phyloP scores from a whole-genome alignment of 2,797 vertebrate genomes.

The Rhinoraja longicauda region DNA sequence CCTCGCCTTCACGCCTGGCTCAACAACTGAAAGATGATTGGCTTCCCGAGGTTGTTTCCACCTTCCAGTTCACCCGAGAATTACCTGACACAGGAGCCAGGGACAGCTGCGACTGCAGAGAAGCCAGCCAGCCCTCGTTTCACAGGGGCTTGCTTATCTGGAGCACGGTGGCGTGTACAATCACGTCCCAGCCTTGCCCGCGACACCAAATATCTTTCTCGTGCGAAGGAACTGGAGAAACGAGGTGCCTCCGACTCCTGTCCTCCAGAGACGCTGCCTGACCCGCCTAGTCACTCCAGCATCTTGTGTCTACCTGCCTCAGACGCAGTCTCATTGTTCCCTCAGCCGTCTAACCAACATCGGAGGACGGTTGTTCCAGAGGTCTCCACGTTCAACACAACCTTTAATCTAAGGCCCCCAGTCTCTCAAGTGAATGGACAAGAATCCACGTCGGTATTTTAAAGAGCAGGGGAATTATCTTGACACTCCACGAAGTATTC shows the following conservation, averaged over 20 bases:
- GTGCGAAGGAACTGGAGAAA: background rate
- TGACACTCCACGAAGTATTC: no score
- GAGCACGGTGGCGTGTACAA: no score
- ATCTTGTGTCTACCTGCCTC: no score
- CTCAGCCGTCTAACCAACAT: no score
- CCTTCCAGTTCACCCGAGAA: constrained; percentile 13
- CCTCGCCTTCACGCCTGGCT: background rate
- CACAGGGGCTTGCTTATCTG: background rate
- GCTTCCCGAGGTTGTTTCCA: background rate
- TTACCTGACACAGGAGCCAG: background rate
- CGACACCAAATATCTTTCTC: background rate
- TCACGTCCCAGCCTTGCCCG: background rate
- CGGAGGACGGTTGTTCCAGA: no score
- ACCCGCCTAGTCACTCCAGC: no score
- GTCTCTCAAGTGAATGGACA: no score
- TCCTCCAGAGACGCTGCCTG: no score
- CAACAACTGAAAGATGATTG: constrained; percentile 13
- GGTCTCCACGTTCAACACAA: no score
- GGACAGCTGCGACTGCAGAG: background rate
- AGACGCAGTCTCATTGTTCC: background rate
- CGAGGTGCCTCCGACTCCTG: background rate
- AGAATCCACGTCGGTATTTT: no score
- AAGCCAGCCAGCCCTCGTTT: background rate
- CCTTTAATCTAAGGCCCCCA: no score
- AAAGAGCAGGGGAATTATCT: no score